These are phyloP conservation scores for Semnornis frantzii DNA, from an alignment of 2,113 vertebrate species.

Conservation along the genomic window DNA sequence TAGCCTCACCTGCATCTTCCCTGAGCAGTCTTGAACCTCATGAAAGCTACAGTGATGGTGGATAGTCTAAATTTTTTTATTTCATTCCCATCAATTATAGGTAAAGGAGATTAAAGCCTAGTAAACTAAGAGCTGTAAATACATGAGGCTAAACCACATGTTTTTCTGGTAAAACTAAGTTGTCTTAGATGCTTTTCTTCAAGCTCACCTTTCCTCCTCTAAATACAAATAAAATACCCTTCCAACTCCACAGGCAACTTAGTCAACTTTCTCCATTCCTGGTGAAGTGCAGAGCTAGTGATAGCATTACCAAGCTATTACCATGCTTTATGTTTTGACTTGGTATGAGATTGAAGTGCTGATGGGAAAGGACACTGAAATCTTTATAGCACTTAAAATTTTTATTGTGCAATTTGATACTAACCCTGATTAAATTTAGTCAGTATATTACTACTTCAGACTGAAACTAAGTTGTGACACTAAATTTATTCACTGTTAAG, in stretches of 20 bases:
- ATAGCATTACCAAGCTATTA: not conserved
- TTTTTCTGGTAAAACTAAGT: not conserved
- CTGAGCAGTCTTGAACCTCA: not conserved
- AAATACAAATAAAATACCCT: not conserved
- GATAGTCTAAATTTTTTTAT: not conserved
- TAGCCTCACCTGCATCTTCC: not conserved
- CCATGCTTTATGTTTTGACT: not conserved
- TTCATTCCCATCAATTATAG: too few relatives aligned
- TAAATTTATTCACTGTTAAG: constrained; percentile 61
- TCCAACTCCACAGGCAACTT: not conserved
- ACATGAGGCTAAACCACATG: not conserved
- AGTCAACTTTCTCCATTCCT: not conserved
- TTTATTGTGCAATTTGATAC: constrained; percentile 52
- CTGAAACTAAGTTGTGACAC: constrained; percentile 40
- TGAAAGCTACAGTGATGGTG: not conserved
- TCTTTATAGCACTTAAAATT: constrained; percentile 53
- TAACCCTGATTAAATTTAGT: constrained; percentile 46
- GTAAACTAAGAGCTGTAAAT: not conserved
- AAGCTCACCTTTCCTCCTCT: not conserved
- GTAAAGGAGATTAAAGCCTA: not conserved
- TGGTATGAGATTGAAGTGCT: not conserved
- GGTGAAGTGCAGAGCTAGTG: not conserved
- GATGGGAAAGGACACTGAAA: constrained; percentile 28
- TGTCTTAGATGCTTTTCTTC: not conserved
- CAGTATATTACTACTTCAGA: constrained; percentile 30